Base-by-base conservation (phyloP, 2,797 vertebrate genomes). In the Brotula barbata region DNA sequence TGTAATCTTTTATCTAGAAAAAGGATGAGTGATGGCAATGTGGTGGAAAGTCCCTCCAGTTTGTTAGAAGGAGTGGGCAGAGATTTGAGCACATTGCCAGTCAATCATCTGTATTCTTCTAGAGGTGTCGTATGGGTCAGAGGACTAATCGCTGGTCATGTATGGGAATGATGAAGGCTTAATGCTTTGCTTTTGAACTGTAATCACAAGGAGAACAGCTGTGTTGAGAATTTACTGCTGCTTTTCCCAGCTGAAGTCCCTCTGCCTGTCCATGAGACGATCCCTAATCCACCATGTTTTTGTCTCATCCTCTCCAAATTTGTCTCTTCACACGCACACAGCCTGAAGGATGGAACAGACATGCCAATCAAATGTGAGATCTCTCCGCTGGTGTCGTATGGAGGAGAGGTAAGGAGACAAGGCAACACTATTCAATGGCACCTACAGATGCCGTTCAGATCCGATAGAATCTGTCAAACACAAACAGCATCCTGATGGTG, bases 311-410 rank as follows among this genome's bases (percentile, higher is more conserved):
- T 62, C 44, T 59, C 55, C 75, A 28, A 59, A 58, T 64, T 42
- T 23, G 5, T 71, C 8, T 28, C 8, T 28, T 28, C 25, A 4
- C 25, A 4, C 25, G 25, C 46, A 77, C 55, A 6, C 78, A 99
- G 97, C 76, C 81, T 98, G 83, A 96, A 98, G 85, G 97, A 99
- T 22, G 95, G 93, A 67, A 94, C 91, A 0, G 97, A 99, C 75
- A 84, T 93, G 67, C 96, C 96, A 21, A 94, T 98, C 84, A 97
- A 96, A 82, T 99, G 97, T 85, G 97, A 99, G 86, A 95, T 99
- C 81, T 99, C 96, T 36, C 95, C 97, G 2, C 92, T 97, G 9
- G 73, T 95, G 55, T 99, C 96, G 44, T 99, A 98, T 0, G 93
- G 94, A 45, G 97, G 97, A 84, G 97, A 99, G 90, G 97, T 99